A percentile compares a stretch with the other conserved stretches of the same genome.
phyloP scores from a whole-genome alignment of 1,140 invertebrate species.

The Mya arenaria region DNA sequence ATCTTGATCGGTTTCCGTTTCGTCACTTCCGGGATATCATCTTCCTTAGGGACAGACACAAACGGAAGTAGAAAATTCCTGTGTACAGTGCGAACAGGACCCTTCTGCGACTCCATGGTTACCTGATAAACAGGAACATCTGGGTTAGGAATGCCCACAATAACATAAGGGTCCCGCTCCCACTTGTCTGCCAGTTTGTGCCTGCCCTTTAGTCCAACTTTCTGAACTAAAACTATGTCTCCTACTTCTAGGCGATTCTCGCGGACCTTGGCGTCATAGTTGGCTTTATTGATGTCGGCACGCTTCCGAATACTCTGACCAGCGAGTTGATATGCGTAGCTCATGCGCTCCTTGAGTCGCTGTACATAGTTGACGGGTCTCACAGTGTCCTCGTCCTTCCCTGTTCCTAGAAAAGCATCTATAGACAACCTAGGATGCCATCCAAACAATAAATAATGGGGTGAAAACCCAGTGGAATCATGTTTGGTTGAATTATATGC shows the following conservation, averaged over 20 bases:
- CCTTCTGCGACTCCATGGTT: neutral
- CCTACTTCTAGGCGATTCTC: too few species aligned
- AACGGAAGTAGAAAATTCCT: constrained; percentile 7
- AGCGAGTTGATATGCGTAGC: too few species aligned
- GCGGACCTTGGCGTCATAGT: too few species aligned
- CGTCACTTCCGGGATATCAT: too few species aligned
- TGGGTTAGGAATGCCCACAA: neutral
- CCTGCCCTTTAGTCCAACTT: too few species aligned
- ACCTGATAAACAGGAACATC: constrained; percentile 10
- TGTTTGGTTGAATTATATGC: constrained; percentile 25
- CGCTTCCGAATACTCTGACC: too few species aligned
- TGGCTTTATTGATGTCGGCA: too few species aligned
- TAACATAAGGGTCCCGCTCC: constrained; percentile 10
- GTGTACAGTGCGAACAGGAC: neutral
- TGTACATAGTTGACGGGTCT: too few species aligned
- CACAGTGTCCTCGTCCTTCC: too few species aligned
- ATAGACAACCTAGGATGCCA: constrained; percentile 20
- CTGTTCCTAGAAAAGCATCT: constrained; percentile 28
- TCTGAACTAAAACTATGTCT: too few species aligned
- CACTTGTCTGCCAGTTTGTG: constrained; percentile 21
- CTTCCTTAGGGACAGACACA: neutral
- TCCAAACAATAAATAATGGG: constrained; percentile 16
- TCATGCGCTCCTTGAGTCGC: too few species aligned
- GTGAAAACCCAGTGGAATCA: constrained; percentile 14
- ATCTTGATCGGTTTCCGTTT: too few species aligned